These are phyloP conservation scores for Vultur gryphus DNA, from an alignment of 2,797 vertebrate species.

Conservation along the genomic window DNA sequence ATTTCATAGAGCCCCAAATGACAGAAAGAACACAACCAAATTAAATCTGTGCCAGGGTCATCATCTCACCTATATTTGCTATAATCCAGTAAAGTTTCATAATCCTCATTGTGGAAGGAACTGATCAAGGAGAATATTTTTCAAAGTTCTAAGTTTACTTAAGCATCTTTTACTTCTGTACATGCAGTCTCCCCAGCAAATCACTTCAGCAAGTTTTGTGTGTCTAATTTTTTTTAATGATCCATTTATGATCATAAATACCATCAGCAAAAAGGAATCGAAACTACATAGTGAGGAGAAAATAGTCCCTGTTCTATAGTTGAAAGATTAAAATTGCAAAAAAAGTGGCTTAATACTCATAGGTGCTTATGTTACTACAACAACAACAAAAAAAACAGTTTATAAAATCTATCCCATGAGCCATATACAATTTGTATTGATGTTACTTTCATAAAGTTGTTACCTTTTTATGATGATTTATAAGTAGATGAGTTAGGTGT, in stretches of 20 bases:
- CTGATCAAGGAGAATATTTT: background rate
- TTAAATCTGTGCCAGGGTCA: background rate
- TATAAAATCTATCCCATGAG: slow-evolving; percentile 23
- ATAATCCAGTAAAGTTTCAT: background rate
- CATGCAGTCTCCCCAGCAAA: background rate
- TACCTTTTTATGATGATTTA: slow-evolving; percentile 35
- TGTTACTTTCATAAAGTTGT: slow-evolving; percentile 40
- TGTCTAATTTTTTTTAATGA: background rate
- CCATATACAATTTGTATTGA: slow-evolving; percentile 25
- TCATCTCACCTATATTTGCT: background rate
- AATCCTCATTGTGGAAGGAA: background rate
- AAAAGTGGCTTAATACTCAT: slow-evolving; percentile 5
- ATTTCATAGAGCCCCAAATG: background rate
- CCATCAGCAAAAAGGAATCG: background rate
- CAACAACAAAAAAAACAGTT: background rate
- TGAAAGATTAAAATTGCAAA: slow-evolving; percentile 1
- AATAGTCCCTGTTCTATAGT: background rate
- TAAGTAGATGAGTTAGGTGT: background rate
- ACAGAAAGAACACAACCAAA: background rate
- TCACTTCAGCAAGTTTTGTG: background rate
- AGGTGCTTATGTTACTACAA: background rate
- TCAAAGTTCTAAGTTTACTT: background rate
- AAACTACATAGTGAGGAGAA: background rate
- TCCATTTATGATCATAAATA: background rate
- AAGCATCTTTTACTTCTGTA: background rate